These are phyloP conservation scores for Apis florea DNA, from an alignment of 1,140 invertebrate genomes.

Conservation along the genomic window DNA sequence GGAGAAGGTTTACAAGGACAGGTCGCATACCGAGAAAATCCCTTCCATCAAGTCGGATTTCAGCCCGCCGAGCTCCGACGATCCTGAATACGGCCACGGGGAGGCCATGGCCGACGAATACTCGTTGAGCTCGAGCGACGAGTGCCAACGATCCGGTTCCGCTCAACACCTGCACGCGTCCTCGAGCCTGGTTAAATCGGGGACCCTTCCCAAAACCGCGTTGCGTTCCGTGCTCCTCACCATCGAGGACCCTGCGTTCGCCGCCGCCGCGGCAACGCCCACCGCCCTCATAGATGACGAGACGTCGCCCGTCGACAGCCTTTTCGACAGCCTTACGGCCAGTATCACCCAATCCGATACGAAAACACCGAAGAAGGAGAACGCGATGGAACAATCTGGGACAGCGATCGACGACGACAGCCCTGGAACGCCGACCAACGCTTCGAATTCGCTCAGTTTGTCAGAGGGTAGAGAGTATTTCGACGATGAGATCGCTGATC, in stretches of 20 bases:
- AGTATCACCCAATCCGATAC: constrained; percentile 77
- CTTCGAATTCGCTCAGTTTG: constrained; percentile 87
- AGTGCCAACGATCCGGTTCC: constrained; percentile 74
- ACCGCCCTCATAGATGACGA: constrained; percentile 87
- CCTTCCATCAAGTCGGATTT: constrained; percentile 73
- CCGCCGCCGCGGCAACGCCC: constrained; percentile 86
- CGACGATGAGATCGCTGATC: constrained; percentile 95
- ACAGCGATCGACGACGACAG: constrained; percentile 80
- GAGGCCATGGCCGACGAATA: constrained; percentile 86
- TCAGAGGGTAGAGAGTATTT: constrained; percentile 87
- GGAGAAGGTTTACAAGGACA: constrained; percentile 80
- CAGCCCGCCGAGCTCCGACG: constrained; percentile 74
- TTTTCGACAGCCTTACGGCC: constrained; percentile 86
- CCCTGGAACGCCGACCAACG: constrained; percentile 88
- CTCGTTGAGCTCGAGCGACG: constrained; percentile 82
- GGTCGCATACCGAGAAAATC: constrained; percentile 78
- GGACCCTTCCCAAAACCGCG: constrained; percentile 70
- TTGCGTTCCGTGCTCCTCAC: constrained; percentile 79
- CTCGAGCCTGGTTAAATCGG: constrained; percentile 61
- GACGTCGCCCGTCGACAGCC: constrained; percentile 89
- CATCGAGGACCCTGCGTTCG: constrained; percentile 89
- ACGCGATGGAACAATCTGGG: constrained; percentile 74
- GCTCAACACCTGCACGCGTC: constrained; percentile 70
- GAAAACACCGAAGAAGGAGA: constrained; percentile 65
- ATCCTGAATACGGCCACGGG: constrained; percentile 82